Conservation (phyloP, 23 tunicate species). For the Botrylloides violaceus region DNA sequence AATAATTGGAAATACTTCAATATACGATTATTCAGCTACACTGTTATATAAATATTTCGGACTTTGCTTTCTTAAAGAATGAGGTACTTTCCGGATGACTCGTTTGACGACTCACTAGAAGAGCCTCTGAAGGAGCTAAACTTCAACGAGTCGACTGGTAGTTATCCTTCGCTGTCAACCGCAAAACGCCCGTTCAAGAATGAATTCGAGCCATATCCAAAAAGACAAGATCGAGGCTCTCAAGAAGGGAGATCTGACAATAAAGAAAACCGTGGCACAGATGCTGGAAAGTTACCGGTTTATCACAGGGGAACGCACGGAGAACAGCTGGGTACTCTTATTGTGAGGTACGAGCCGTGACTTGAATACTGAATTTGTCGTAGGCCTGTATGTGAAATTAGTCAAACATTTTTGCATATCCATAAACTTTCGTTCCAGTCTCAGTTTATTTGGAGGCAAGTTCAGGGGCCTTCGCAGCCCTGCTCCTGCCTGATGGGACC, state of each 20-base stretch:
- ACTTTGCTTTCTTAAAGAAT: too few relatives aligned
- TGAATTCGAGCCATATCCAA: neutral
- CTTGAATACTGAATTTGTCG: neutral
- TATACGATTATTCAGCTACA: too few relatives aligned
- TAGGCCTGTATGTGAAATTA: neutral
- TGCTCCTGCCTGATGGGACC: too few relatives aligned
- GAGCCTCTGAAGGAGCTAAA: slow-evolving; percentile 14
- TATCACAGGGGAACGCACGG: slow-evolving; percentile 16
- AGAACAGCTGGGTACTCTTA: slow-evolving; percentile 22
- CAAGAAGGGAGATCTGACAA: neutral
- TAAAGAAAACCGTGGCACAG: neutral
- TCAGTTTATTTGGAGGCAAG: too few relatives aligned
- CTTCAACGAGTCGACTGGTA: slow-evolving; percentile 7
- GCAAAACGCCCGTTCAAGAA: neutral
- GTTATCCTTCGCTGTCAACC: neutral
- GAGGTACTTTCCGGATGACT: slow-evolving; percentile 14
- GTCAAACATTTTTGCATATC: neutral
- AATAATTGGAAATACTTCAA: too few relatives aligned
- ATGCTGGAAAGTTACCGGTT: slow-evolving; percentile 8
- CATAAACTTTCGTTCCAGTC: too few relatives aligned
- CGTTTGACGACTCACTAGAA: slow-evolving; percentile 11
- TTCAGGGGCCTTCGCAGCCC: too few relatives aligned
- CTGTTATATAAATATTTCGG: too few relatives aligned
- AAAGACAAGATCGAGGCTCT: neutral
- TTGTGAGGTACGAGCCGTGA: slow-evolving; percentile 4